Conservation (phyloP, 1,140 invertebrate genomes). For the Hypothenemus hampei region DNA sequence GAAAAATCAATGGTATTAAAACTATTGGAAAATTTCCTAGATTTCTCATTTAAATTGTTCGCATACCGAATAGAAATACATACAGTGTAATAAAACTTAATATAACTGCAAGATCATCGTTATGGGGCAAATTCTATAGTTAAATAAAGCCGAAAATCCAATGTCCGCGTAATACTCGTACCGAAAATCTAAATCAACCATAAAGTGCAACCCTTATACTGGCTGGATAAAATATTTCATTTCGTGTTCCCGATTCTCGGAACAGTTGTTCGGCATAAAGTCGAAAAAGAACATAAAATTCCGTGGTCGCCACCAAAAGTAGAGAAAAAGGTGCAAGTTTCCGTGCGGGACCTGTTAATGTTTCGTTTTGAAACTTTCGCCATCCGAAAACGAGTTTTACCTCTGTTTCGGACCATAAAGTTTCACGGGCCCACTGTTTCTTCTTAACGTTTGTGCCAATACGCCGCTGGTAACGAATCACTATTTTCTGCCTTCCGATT, state of each 20-base stretch:
- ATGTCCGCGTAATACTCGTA: too few species aligned
- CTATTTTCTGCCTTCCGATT: too few species aligned
- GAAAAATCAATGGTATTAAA: too few species aligned
- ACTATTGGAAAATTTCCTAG: too few species aligned
- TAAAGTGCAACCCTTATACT: conserved; percentile 7
- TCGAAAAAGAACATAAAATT: conserved; percentile 21
- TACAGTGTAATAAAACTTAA: too few species aligned
- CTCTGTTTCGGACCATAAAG: conserved; percentile 30
- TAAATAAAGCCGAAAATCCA: too few species aligned
- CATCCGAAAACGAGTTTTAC: conserved; percentile 33
- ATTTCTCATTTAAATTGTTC: too few species aligned
- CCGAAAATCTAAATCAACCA: conserved; percentile 7
- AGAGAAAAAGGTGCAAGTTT: conserved; percentile 24
- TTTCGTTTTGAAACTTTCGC: conserved; percentile 29
- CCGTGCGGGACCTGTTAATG: conserved; percentile 31
- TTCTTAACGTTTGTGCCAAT: too few species aligned
- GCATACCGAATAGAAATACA: too few species aligned
- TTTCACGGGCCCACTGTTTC: conserved; percentile 25
- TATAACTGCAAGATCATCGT: too few species aligned
- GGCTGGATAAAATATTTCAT: conserved; percentile 14
- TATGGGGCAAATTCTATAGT: too few species aligned
- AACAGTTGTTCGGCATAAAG: conserved; percentile 18
- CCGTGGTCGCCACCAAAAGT: background rate
- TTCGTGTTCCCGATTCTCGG: conserved; percentile 8
- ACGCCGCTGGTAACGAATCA: background rate